A percentile compares a stretch with the other conserved stretches of the same genome.
phyloP scores from a whole-genome alignment of 1,140 invertebrate genomes.

The Solenopsis invicta region DNA sequence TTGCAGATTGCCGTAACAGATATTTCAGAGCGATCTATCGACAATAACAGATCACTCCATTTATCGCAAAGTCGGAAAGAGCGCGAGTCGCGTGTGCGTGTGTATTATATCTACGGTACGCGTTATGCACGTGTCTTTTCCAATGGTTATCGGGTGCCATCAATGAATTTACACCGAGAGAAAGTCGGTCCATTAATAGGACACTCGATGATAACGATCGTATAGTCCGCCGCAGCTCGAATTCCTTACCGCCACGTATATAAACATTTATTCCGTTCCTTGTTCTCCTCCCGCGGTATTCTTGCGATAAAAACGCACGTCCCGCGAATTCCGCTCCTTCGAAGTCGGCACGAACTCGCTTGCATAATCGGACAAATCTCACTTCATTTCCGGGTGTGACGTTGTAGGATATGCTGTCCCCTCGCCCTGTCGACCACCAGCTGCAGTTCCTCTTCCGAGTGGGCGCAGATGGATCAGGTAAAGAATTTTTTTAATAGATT shows the following conservation, averaged over 20 bases:
- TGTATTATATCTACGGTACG: background rate
- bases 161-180: slow-evolving; percentile 68
- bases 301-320: slow-evolving; percentile 19
- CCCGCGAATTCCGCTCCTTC: slow-evolving; percentile 59
- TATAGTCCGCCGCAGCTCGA: slow-evolving; percentile 26
- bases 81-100: background rate
- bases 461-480: slow-evolving; percentile 85
- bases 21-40: no score
- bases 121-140: slow-evolving; percentile 30
- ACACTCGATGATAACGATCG: slow-evolving; percentile 69
- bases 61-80: background rate
- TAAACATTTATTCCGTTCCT: slow-evolving; percentile 57
- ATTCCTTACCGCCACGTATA: slow-evolving; percentile 60
- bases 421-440: slow-evolving; percentile 82
- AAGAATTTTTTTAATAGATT: background rate
- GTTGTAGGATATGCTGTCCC: slow-evolving; percentile 83
- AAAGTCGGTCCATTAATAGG: slow-evolving; percentile 78
- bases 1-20: no score
- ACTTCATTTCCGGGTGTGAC: slow-evolving; percentile 38
- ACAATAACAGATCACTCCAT: background rate
- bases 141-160: slow-evolving; percentile 66
- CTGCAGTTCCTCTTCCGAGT: slow-evolving; percentile 81
- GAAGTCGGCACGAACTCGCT: slow-evolving; percentile 42
- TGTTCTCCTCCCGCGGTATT: background rate
- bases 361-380: slow-evolving; percentile 44